A percentile compares a stretch with the other conserved stretches of the same genome.
phyloP scores from a whole-genome alignment of 2,888 invertebrate species.

The Dexiosoma caninum region DNA sequence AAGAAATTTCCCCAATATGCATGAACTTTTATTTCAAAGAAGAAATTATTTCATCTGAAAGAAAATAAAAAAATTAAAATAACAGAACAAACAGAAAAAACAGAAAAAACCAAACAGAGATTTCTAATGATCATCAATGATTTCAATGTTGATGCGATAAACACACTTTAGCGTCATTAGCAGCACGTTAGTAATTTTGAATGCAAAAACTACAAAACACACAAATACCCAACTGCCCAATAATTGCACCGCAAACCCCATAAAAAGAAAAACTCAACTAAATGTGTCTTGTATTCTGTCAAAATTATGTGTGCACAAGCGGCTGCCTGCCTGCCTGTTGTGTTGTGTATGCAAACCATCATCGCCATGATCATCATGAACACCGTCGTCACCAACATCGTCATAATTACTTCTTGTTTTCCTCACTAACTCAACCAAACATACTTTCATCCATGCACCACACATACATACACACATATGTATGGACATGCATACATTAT shows the following conservation, averaged over 20 bases:
- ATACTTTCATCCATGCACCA: background rate
- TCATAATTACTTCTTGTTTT: slow-evolving; percentile 31
- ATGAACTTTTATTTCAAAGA: no score
- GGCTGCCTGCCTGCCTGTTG: background rate
- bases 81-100: slow-evolving; percentile 19
- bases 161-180: slow-evolving; percentile 16
- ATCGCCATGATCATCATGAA: slow-evolving; percentile 27
- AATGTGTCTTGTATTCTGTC: slow-evolving; percentile 1
- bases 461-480: background rate
- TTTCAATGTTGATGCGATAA: slow-evolving; percentile 33
- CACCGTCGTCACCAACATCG: slow-evolving; percentile 16
- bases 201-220: slow-evolving; percentile 11
- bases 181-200: background rate
- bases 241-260: no score
- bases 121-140: slow-evolving; percentile 34
- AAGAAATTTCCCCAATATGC: no score
- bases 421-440: slow-evolving; percentile 10
- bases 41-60: no score
- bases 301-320: background rate
- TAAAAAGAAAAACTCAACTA: background rate
- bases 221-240: background rate
- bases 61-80: no score
- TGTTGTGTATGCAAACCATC: slow-evolving; percentile 24
- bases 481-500: slow-evolving; percentile 29
- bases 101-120: slow-evolving; percentile 16